phyloP scores from a whole-genome alignment of 1,140 invertebrate genomes.

The Trichonephila inaurata region DNA sequence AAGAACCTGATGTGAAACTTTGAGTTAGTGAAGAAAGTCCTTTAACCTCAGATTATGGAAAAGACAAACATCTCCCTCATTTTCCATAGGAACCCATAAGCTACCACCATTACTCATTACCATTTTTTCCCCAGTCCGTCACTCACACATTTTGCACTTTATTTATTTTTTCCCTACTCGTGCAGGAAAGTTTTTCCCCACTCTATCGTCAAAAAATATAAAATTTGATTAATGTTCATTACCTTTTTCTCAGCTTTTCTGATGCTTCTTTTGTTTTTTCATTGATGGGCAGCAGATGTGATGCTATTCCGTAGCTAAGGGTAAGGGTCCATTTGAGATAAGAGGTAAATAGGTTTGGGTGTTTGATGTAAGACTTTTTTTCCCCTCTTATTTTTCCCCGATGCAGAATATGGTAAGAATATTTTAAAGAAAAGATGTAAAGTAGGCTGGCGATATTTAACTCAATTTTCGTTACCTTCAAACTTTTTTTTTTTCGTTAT shows the following conservation, averaged over 20 bases:
- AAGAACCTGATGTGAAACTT: neutral
- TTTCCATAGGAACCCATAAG: constrained; percentile 33
- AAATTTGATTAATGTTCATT: constrained; percentile 72
- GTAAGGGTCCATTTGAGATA: constrained; percentile 17
- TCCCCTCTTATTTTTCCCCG: neutral
- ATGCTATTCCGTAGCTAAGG: neutral
- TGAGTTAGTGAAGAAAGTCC: neutral
- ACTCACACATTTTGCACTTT: constrained; percentile 28
- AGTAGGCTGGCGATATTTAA: neutral
- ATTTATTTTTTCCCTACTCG: neutral
- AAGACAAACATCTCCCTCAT: constrained; percentile 43
- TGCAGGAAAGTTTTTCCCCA: constrained; percentile 9
- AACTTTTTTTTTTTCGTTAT: neutral
- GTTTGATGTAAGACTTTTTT: neutral
- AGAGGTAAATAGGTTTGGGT: constrained; percentile 29
- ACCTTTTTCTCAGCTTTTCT: constrained; percentile 38
- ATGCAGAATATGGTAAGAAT: neutral
- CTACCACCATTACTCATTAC: constrained; percentile 54
- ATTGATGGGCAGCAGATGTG: constrained; percentile 44
- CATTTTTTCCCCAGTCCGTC: constrained; percentile 48
- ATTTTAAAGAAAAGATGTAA: neutral
- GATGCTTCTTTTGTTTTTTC: constrained; percentile 20
- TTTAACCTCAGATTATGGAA: constrained; percentile 35
- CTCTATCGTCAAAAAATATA: constrained; percentile 52
- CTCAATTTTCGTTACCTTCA: neutral